Conservation (phyloP, 1,140 invertebrate species). For the Trachymyrmex septentrionalis region DNA sequence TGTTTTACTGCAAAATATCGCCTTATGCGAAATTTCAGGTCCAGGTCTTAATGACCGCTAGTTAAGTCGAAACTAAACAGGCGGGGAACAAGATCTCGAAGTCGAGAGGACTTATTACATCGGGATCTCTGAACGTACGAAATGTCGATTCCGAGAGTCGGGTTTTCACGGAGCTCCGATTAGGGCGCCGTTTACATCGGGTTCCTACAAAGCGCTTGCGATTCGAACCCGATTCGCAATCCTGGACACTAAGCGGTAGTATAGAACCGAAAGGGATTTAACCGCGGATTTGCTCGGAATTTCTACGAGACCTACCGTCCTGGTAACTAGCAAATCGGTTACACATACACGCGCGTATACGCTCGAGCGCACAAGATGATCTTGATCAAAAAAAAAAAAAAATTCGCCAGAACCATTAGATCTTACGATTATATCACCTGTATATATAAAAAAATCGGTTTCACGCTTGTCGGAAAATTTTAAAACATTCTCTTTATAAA, state of each 20-base stretch:
- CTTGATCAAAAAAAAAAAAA: too few relatives aligned
- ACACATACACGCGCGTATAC: background rate
- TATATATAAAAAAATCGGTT: background rate
- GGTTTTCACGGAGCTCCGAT: slow-evolving; percentile 47
- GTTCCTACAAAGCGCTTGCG: slow-evolving; percentile 55
- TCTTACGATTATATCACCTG: background rate
- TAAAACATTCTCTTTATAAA: background rate
- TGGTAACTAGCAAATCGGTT: slow-evolving; percentile 40
- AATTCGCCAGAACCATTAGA: background rate
- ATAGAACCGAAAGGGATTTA: slow-evolving; percentile 59
- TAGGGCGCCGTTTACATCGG: slow-evolving; percentile 60
- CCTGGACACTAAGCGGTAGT: slow-evolving; percentile 51
- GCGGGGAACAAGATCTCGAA: slow-evolving; percentile 4
- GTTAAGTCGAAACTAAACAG: slow-evolving; percentile 14
- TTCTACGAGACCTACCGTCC: slow-evolving; percentile 48
- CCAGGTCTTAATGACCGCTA: slow-evolving; percentile 1
- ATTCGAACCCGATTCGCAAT: slow-evolving; percentile 62
- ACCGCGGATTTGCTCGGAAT: slow-evolving; percentile 64
- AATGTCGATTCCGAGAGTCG: slow-evolving; percentile 37
- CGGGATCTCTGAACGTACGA: slow-evolving; percentile 27
- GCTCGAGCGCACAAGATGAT: background rate
- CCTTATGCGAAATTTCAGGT: background rate
- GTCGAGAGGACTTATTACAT: slow-evolving; percentile 64
- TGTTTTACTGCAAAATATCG: background rate
- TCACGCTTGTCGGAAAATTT: background rate